Percentiles rank a stretch among this genome's conserved stretches.
These are phyloP conservation scores for Narcine bancroftii DNA, from an alignment of 2,113 vertebrate species.

Conservation along the genomic window DNA sequence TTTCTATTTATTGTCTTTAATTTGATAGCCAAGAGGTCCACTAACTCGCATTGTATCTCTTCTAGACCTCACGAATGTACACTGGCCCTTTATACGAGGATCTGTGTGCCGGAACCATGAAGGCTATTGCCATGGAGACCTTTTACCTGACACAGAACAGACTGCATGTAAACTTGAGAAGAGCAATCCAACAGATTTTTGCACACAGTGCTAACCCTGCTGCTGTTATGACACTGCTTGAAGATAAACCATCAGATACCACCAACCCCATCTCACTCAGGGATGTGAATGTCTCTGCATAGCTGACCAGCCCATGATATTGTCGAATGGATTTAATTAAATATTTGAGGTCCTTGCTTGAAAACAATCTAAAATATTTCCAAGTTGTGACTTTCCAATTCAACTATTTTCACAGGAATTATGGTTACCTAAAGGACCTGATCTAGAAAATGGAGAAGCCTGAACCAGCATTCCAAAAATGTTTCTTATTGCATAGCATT, in stretches of 20 bases:
- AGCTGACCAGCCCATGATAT: constrained; percentile 11
- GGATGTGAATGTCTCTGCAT: constrained; percentile 88
- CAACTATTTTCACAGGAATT: neutral
- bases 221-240: constrained; percentile 48
- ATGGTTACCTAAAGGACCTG: constrained; percentile 2
- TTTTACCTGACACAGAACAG: constrained; percentile 87
- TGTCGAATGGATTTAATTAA: neutral
- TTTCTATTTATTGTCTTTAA: neutral
- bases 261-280: constrained; percentile 69
- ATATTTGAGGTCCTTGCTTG: neutral
- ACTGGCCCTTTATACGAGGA: constrained; percentile 93
- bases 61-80: constrained; percentile 94
- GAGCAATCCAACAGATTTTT: constrained; percentile 85
- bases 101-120: constrained; percentile 82
- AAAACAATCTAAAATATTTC: neutral
- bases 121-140: constrained; percentile 81
- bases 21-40: neutral
- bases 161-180: constrained; percentile 83
- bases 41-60: neutral
- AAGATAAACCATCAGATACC: constrained; percentile 60
- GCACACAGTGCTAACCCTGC: constrained; percentile 66
- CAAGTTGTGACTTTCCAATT: constrained; percentile 19
- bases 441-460: constrained; percentile 11
- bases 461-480: constrained; percentile 26
- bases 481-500: neutral